Conservation (phyloP, 2,888 invertebrate species). For the Pteria penguin region DNA sequence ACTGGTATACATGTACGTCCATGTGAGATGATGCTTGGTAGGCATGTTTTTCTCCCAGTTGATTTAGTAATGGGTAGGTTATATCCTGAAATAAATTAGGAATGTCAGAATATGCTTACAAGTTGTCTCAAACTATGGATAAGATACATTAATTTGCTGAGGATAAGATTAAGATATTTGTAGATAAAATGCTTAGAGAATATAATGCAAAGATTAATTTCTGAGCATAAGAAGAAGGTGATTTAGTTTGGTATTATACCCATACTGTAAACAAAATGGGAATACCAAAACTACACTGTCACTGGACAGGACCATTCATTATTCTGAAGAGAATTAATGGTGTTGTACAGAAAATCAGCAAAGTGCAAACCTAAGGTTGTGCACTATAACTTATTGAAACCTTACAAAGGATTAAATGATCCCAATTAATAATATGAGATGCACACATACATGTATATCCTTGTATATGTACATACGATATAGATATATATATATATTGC, state of each 20-base stretch:
- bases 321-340: slow-evolving; percentile 19
- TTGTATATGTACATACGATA: no score
- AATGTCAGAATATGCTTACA: slow-evolving; percentile 16
- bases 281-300: not conserved
- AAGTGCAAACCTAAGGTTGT: slow-evolving; percentile 18
- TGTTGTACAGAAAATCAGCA: not conserved
- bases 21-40: slow-evolving; percentile 41
- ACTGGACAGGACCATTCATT: slow-evolving; percentile 10
- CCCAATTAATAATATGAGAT: not conserved
- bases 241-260: slow-evolving; percentile 17
- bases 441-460: no score
- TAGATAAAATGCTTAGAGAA: slow-evolving; percentile 12
- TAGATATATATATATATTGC: no score
- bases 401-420: slow-evolving; percentile 9
- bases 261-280: not conserved
- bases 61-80: slow-evolving; percentile 28
- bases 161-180: not conserved
- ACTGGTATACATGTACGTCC: slow-evolving; percentile 33
- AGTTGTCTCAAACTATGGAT: slow-evolving; percentile 15
- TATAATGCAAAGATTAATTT: slow-evolving; percentile 5
- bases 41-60: slow-evolving; percentile 38
- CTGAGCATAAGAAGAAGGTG: slow-evolving; percentile 10
- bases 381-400: slow-evolving; percentile 23
- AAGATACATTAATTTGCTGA: slow-evolving; percentile 19
- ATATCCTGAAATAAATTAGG: not conserved